phyloP scores from a whole-genome alignment of 2,888 invertebrate species.

The Tryphoninae sp. region DNA sequence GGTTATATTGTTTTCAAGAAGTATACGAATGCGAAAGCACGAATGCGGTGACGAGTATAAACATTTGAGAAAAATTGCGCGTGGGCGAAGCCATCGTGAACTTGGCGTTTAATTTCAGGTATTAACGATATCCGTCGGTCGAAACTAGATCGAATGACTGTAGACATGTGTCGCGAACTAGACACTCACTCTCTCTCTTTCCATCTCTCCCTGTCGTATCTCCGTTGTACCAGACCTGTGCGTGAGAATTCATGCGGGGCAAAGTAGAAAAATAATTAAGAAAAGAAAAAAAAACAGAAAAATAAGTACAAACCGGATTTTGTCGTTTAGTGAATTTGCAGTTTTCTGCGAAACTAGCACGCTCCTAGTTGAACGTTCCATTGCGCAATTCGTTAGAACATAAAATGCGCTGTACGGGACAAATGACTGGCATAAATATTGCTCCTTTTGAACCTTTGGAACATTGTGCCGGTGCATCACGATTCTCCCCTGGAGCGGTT shows the following conservation, averaged over 20 bases:
- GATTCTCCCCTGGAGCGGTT: too few species aligned
- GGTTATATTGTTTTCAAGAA: too few species aligned
- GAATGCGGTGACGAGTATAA: too few species aligned
- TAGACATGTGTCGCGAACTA: neutral
- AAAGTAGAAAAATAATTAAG: neutral
- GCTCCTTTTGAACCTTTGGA: too few species aligned
- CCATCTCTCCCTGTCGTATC: neutral
- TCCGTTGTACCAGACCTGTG: neutral
- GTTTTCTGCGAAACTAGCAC: conserved; percentile 27
- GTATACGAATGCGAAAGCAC: too few species aligned
- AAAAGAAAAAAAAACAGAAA: neutral
- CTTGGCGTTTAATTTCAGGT: conserved; percentile 42
- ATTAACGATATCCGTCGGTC: conserved; percentile 45
- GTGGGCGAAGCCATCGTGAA: neutral
- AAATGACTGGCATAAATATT: too few species aligned
- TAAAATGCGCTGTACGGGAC: too few species aligned
- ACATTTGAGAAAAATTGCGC: neutral
- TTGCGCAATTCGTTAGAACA: neutral
- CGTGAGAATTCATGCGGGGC: neutral
- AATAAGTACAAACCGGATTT: conserved; percentile 13
- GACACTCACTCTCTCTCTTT: neutral
- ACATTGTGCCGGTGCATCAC: too few species aligned
- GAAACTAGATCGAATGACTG: neutral
- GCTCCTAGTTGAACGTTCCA: conserved; percentile 13
- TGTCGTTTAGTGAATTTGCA: conserved; percentile 32